Conservation (phyloP, 92 coral and sea anemone genomes). For the Porites lobata region DNA sequence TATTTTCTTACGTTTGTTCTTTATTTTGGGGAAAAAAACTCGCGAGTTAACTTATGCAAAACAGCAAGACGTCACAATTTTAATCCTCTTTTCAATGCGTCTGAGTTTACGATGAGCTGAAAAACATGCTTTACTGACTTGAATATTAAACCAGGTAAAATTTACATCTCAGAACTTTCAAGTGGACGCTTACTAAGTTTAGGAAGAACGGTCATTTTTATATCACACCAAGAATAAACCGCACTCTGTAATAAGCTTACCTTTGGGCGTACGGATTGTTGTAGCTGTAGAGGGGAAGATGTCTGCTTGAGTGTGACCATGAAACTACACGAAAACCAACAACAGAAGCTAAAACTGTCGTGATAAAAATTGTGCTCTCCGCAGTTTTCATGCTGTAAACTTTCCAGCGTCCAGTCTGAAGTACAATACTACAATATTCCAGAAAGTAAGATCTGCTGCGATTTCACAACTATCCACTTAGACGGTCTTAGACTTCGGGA, state of each 20-base stretch:
- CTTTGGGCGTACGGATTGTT: slow-evolving; percentile 9
- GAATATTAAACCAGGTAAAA: no score
- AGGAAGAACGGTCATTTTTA: not conserved
- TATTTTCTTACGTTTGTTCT: no score
- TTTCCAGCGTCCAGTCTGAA: not conserved
- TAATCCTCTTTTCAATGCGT: no score
- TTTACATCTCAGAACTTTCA: not conserved
- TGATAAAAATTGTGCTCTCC: not conserved
- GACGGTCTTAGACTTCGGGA: no score
- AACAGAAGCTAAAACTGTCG: slow-evolving; percentile 2
- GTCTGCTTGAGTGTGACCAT: slow-evolving; percentile 24
- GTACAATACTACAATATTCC: not conserved
- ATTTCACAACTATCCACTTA: no score
- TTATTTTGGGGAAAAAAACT: no score
- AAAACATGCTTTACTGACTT: no score
- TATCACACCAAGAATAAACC: not conserved
- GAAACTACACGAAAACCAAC: slow-evolving; percentile 26
- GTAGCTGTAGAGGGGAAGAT: slow-evolving; percentile 20
- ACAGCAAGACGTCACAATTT: no score
- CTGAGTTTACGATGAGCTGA: no score
- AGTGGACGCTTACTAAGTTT: not conserved
- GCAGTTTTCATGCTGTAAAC: slow-evolving; percentile 5
- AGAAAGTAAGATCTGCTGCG: not conserved
- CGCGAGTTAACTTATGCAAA: no score
- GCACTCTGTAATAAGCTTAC: not conserved